Conservation (phyloP, 2,113 vertebrate genomes). For the Oceanites oceanicus region DNA sequence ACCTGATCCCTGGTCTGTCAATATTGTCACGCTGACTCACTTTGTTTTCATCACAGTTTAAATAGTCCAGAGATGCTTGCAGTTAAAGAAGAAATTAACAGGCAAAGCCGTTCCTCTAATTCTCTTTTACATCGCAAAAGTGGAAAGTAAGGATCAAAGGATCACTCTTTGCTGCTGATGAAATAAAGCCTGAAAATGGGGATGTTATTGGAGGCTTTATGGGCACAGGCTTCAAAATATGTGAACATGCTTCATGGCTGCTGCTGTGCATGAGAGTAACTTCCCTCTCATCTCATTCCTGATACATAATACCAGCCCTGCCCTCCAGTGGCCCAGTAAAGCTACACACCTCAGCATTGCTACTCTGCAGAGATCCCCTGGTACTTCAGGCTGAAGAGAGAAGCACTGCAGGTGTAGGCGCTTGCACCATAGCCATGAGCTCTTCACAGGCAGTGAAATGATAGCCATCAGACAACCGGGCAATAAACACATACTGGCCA, state of each 20-base stretch:
- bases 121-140: background rate
- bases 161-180: background rate
- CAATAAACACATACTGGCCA: accelerated
- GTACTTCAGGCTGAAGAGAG: background rate
- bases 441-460: background rate
- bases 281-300: background rate
- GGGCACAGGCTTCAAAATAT: background rate
- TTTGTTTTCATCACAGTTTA: background rate
- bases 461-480: no score
- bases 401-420: background rate
- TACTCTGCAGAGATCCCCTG: background rate
- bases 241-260: accelerated
- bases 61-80: background rate
- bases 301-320: background rate
- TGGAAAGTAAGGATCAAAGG: background rate
- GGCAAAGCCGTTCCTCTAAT: background rate
- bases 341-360: background rate
- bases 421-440: background rate
- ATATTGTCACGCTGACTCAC: background rate
- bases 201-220: background rate
- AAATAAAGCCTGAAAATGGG: background rate
- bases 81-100: background rate
- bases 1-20: background rate
- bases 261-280: background rate
- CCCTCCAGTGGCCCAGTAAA: constrained; percentile 2